These are phyloP conservation scores for Upupa epops DNA, from an alignment of 2,113 vertebrate genomes.

Conservation along the genomic window DNA sequence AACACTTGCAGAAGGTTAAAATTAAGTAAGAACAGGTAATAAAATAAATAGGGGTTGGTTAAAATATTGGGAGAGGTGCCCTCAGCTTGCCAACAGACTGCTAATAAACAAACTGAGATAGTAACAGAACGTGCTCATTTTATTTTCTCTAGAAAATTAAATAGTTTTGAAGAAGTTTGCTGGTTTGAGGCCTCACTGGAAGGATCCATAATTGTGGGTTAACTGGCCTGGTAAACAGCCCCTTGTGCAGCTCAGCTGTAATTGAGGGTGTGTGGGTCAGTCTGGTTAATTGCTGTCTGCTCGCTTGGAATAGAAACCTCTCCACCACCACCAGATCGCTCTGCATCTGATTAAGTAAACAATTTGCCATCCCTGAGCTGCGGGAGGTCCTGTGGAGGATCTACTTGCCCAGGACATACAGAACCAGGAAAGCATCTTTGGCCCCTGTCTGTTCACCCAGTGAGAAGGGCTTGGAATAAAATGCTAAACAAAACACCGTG, in stretches of 20 bases:
- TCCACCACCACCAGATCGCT: constrained; percentile 15
- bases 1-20: background rate
- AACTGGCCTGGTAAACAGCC: constrained; percentile 45
- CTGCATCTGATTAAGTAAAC: constrained; percentile 46
- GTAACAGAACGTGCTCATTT: constrained; percentile 20
- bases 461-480: accelerated
- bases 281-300: constrained; percentile 71
- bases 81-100: background rate
- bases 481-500: accelerated
- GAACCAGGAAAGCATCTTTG: background rate
- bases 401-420: background rate
- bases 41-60: background rate
- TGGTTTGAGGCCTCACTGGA: constrained; percentile 58
- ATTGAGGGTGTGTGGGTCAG: constrained; percentile 68
- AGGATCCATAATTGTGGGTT: constrained; percentile 68
- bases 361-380: constrained; percentile 18
- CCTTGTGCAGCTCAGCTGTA: constrained; percentile 42
- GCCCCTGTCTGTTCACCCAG: background rate
- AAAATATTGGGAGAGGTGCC: background rate
- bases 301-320: constrained; percentile 73
- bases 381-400: background rate
- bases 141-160: constrained; percentile 30
- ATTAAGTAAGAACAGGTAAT: background rate
- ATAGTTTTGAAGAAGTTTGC: background rate
- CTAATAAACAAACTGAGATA: constrained; percentile 8